Percentiles rank a stretch among this genome's conserved stretches.
phyloP scores from a whole-genome alignment of 2,113 vertebrate species.

The Rattus rattus region DNA sequence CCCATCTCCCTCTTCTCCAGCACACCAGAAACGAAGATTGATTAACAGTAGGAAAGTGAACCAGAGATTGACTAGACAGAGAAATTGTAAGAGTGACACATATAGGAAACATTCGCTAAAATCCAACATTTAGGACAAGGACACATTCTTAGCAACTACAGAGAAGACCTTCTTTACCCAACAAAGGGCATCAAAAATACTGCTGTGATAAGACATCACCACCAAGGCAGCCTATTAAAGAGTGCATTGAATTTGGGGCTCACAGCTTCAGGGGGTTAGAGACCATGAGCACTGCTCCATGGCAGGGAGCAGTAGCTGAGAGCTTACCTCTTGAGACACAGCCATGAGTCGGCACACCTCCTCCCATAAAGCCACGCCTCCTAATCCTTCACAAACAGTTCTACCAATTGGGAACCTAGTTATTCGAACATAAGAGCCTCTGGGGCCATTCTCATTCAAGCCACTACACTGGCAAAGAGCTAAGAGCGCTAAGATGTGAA shows the following conservation, averaged over 20 bases:
- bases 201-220: background rate
- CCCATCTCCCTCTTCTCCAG: no score
- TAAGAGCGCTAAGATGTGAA: background rate
- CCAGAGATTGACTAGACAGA: background rate
- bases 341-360: background rate
- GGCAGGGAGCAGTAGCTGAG: background rate
- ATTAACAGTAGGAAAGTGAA: constrained; percentile 46
- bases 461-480: background rate
- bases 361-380: background rate
- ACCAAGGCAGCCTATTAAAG: background rate
- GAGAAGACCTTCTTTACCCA: background rate
- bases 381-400: background rate
- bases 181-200: background rate
- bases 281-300: background rate
- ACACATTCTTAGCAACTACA: background rate
- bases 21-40: background rate
- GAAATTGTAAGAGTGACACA: background rate
- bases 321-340: background rate
- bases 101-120: background rate
- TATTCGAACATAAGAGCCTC: background rate
- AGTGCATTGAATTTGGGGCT: background rate
- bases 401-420: background rate
- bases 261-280: background rate
- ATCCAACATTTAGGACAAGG: background rate
- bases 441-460: background rate